A percentile compares a stretch with the other conserved stretches of the same genome.
Conservation (phyloP, 1,140 invertebrate species). For the Trachelipus rathkii region DNA sequence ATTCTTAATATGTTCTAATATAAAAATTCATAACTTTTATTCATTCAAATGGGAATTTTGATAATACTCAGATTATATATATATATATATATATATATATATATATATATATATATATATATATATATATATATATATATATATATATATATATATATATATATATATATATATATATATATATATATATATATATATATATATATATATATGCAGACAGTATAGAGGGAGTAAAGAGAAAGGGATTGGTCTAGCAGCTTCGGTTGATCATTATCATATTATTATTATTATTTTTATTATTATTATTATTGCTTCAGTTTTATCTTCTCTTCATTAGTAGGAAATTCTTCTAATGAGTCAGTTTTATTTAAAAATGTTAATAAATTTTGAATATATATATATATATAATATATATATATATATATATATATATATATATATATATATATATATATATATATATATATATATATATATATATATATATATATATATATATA, state of each 20-base stretch:
- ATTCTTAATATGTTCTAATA: too few relatives aligned
- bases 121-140: too few relatives aligned
- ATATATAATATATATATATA: conserved; percentile 12
- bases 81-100: too few relatives aligned
- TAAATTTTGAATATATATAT: neutral
- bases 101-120: too few relatives aligned
- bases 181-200: neutral
- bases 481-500: conserved; percentile 17
- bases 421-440: conserved; percentile 25
- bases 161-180: neutral
- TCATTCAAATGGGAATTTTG: too few relatives aligned
- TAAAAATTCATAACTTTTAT: too few relatives aligned
- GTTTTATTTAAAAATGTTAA: neutral
- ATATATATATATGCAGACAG: neutral
- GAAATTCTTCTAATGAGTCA: too few relatives aligned
- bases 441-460: conserved; percentile 27
- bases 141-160: too few relatives aligned
- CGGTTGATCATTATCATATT: neutral
- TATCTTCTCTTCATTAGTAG: neutral
- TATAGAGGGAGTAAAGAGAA: neutral
- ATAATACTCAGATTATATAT: too few relatives aligned
- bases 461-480: conserved; percentile 19
- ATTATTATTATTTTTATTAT: neutral
- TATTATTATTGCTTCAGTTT: neutral
- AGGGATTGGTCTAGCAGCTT: neutral